Conservation (phyloP, 2,888 invertebrate genomes). For the Caenorhabditis virilis region DNA sequence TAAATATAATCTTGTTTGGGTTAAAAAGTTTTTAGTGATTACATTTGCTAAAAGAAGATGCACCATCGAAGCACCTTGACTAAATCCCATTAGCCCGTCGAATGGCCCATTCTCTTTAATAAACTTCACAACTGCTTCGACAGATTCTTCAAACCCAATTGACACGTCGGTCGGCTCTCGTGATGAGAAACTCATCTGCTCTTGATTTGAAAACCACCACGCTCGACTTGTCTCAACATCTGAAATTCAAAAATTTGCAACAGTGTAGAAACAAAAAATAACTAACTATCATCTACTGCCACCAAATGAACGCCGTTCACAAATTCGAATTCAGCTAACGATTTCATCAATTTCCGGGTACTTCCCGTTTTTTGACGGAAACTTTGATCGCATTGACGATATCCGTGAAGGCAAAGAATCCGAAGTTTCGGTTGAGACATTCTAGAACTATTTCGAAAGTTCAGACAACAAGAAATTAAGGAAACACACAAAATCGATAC, state of each 20-base stretch:
- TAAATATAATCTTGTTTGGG: too few relatives aligned
- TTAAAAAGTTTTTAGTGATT: too few relatives aligned
- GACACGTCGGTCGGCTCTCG: conserved; percentile 54
- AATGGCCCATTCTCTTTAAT: conserved; percentile 78
- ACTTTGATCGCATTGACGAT: conserved; percentile 61
- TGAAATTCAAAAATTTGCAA: conserved; percentile 5
- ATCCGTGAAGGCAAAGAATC: conserved; percentile 66
- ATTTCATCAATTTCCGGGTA: conserved; percentile 55
- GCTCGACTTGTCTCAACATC: conserved; percentile 43
- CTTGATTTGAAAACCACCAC: conserved; percentile 64
- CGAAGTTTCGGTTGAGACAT: conserved; percentile 40
- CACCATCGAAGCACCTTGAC: conserved; percentile 87
- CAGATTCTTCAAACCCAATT: conserved; percentile 50
- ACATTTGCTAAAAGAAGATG: conserved; percentile 82
- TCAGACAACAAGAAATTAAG: too few relatives aligned
- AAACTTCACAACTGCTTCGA: conserved; percentile 35
- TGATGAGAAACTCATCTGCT: conserved; percentile 53
- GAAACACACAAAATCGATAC: too few relatives aligned
- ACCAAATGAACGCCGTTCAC: conserved; percentile 40
- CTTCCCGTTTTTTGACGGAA: conserved; percentile 65
- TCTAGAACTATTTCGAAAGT: too few relatives aligned
- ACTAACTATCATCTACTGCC: conserved; percentile 27
- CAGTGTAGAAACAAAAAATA: background rate
- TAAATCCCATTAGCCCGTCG: conserved; percentile 89
- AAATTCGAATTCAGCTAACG: conserved; percentile 51